Conservation (phyloP, 30 jellyfish, hydroid and myxozoan genomes). For the Pelagia noctiluca region DNA sequence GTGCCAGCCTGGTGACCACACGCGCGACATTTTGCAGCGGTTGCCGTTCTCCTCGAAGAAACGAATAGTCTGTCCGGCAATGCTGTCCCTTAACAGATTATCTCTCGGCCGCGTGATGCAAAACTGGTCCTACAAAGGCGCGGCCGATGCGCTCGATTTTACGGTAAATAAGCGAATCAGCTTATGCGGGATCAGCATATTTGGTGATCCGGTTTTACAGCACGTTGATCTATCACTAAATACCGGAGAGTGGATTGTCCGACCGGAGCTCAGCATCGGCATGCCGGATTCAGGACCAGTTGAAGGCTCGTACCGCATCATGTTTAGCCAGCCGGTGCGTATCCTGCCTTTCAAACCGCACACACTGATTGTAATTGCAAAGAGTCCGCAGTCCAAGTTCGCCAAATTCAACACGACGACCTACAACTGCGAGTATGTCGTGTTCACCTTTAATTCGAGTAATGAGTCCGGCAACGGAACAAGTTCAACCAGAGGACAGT, state of each 20-base stretch:
- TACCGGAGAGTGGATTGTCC: conserved; percentile 70
- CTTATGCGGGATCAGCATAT: conserved; percentile 57
- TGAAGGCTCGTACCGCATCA: conserved; percentile 64
- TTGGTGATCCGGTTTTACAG: conserved; percentile 74
- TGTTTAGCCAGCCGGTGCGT: conserved; percentile 64
- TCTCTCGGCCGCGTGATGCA: conserved; percentile 63
- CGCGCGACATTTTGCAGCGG: conserved; percentile 35
- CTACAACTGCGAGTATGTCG: conserved; percentile 42
- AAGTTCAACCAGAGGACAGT: conserved; percentile 69
- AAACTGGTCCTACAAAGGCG: conserved; percentile 72
- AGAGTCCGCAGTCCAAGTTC: conserved; percentile 67
- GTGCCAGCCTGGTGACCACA: conserved; percentile 34
- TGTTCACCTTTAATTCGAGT: conserved; percentile 61
- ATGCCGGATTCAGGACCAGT: conserved; percentile 73
- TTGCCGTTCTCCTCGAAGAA: conserved; percentile 44
- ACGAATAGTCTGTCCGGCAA: conserved; percentile 49
- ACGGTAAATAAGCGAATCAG: conserved; percentile 61
- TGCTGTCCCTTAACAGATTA: conserved; percentile 56
- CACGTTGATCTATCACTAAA: conserved; percentile 44
- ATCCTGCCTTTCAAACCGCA: conserved; percentile 63
- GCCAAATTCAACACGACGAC: conserved; percentile 66
- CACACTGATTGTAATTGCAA: conserved; percentile 44
- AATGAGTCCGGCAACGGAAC: conserved; percentile 76
- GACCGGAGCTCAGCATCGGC: conserved; percentile 53
- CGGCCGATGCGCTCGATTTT: conserved; percentile 70